These are phyloP conservation scores for Tryphoninae sp. DNA, from an alignment of 2,888 invertebrate species.

Conservation along the genomic window DNA sequence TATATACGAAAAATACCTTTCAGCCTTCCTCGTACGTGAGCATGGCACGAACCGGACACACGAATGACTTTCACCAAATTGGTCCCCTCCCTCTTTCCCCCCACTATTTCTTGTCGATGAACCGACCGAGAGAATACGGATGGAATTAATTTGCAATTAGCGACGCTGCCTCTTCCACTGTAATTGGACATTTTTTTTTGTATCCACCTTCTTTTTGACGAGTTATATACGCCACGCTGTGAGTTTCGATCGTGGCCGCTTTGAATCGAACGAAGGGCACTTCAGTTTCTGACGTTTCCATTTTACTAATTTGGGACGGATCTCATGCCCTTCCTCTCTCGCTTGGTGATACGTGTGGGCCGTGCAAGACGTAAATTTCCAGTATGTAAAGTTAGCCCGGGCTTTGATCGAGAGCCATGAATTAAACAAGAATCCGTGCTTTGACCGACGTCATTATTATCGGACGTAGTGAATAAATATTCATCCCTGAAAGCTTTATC, in stretches of 20 bases:
- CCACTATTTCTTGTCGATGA: background rate
- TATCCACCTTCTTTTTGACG: slow-evolving; percentile 6
- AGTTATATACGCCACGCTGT: background rate
- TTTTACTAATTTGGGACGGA: background rate
- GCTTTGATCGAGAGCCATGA: too few relatives aligned
- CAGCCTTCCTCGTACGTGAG: slow-evolving; percentile 6
- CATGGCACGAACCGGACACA: slow-evolving; percentile 17
- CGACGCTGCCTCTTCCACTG: slow-evolving; percentile 17
- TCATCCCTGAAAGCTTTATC: too few relatives aligned
- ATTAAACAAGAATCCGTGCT: too few relatives aligned
- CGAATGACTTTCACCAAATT: slow-evolving; percentile 35
- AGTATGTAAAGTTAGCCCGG: too few relatives aligned
- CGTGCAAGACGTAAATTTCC: too few relatives aligned
- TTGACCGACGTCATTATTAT: too few relatives aligned
- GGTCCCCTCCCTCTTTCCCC: background rate
- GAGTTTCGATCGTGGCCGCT: background rate
- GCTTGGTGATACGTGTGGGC: too few relatives aligned
- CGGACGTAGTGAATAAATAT: too few relatives aligned
- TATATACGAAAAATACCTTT: slow-evolving; percentile 29
- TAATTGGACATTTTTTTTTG: background rate
- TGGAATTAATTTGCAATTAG: slow-evolving; percentile 45
- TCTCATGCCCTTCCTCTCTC: background rate
- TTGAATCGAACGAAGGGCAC: background rate
- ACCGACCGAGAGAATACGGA: background rate
- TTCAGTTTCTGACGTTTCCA: background rate